phyloP scores from a whole-genome alignment of 2,888 invertebrate genomes.

The Tetramorium bicarinatum region DNA sequence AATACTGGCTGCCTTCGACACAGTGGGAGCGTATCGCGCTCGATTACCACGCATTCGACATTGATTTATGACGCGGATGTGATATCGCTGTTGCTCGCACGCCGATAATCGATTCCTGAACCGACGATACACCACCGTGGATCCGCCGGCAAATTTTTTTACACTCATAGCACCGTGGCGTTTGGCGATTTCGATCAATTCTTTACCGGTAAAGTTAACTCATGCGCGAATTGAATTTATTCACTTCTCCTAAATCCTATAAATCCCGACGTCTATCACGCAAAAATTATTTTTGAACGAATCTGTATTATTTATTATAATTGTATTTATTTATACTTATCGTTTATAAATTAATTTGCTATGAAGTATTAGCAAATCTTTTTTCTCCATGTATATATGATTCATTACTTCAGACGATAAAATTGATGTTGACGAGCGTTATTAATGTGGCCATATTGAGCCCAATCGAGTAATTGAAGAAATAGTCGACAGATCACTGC shows the following conservation, averaged over 20 bases:
- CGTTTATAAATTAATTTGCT: neutral
- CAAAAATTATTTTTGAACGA: neutral
- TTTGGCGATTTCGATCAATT: conserved; percentile 58
- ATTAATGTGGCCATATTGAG: conserved; percentile 55
- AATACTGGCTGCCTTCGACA: conserved; percentile 82
- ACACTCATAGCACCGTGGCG: conserved; percentile 15
- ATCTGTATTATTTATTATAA: neutral
- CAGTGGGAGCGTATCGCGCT: conserved; percentile 76
- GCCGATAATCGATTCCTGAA: conserved; percentile 75
- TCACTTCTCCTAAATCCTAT: neutral
- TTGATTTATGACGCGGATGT: conserved; percentile 82
- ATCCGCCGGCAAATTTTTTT: conserved; percentile 63
- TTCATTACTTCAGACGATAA: conserved; percentile 11
- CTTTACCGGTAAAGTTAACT: conserved; percentile 12
- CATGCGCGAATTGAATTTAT: conserved; percentile 3
- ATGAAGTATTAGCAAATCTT: no score
- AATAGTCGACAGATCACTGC: conserved; percentile 75
- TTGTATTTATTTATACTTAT: conserved; percentile 11
- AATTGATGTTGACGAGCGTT: neutral
- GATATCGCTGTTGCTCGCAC: conserved; percentile 72
- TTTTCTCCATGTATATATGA: neutral
- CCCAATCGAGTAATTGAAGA: conserved; percentile 76
- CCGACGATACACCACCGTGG: conserved; percentile 35
- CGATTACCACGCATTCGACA: conserved; percentile 83
- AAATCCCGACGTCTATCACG: neutral